Conservation (phyloP, 2,888 invertebrate species). For the Leucoma salicis region DNA sequence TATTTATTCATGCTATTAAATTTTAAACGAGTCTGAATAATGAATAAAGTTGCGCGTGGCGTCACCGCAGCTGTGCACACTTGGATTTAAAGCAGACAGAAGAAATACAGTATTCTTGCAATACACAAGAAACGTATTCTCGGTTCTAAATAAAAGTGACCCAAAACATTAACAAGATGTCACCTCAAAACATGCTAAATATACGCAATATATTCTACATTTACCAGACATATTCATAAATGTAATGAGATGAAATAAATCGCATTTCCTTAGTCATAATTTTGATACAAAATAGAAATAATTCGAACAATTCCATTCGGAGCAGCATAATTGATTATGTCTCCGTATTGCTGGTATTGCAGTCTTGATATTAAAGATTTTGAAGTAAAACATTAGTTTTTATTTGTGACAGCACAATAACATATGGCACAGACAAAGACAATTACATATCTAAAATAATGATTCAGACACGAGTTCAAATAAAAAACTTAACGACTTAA, state of each 20-base stretch:
- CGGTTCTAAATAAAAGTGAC: background rate
- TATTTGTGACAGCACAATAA: conserved; percentile 3
- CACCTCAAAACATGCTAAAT: background rate
- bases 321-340: too few relatives aligned
- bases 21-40: conserved; percentile 19
- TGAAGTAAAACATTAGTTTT: conserved; percentile 4
- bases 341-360: too few relatives aligned
- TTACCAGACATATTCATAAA: background rate
- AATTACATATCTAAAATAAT: conserved; percentile 7
- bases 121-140: background rate
- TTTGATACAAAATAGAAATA: background rate
- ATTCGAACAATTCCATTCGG: background rate
- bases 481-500: conserved; percentile 11
- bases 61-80: conserved; percentile 52
- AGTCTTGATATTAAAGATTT: background rate
- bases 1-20: conserved; percentile 23
- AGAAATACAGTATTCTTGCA: too few relatives aligned
- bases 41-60: conserved; percentile 41
- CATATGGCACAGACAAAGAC: conserved; percentile 15
- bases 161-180: background rate
- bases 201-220: background rate
- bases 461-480: conserved; percentile 3
- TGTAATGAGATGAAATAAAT: background rate
- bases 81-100: conserved; percentile 34
- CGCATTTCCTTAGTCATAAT: too few relatives aligned